phyloP scores from a whole-genome alignment of 2,113 vertebrate species.

The Fulmarus glacialis region DNA sequence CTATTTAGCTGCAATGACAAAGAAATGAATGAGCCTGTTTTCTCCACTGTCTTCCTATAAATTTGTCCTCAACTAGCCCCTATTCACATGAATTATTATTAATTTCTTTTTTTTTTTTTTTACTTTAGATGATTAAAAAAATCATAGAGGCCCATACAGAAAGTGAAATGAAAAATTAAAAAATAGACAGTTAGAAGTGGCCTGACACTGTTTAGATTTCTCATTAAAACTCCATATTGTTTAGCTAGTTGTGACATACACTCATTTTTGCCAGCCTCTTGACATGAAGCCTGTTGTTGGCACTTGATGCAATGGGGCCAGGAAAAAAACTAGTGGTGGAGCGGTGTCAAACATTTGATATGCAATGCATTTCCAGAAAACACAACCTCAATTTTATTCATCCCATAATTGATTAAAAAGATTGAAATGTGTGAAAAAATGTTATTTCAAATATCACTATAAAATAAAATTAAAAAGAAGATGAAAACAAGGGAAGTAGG shows the following conservation, averaged over 20 bases:
- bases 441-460: background rate
- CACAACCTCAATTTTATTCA: background rate
- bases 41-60: background rate
- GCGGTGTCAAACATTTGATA: background rate
- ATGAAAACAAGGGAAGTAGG: background rate
- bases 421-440: background rate
- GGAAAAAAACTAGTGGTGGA: background rate
- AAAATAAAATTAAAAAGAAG: background rate
- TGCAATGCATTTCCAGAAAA: background rate
- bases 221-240: background rate
- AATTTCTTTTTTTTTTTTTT: background rate
- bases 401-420: background rate
- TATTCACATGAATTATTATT: background rate
- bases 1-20: background rate
- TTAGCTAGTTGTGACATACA: background rate
- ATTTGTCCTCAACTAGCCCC: background rate
- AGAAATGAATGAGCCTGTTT: background rate
- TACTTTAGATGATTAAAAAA: background rate
- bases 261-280: background rate
- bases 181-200: background rate
- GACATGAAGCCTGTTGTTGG: background rate
- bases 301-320: background rate
- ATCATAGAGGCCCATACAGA: background rate
- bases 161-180: background rate
- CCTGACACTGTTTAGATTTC: background rate